Evolutionary conservation across 1,140 invertebrate genomes (phyloP).

Genomic region (Drosophila auraria): DNA sequence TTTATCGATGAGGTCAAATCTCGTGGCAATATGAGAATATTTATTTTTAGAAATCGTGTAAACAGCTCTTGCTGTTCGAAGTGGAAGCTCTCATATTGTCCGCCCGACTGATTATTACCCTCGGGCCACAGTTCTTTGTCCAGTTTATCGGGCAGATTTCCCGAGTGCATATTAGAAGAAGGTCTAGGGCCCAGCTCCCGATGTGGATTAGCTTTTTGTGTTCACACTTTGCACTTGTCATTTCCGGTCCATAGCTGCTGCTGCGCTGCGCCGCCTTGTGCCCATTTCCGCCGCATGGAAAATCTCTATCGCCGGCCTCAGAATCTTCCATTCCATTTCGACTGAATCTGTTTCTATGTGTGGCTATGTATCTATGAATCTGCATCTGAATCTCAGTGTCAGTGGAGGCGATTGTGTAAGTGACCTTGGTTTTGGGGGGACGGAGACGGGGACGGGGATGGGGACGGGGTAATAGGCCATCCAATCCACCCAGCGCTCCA

Average conservation of each 20-base stretch:
- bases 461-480: not conserved
- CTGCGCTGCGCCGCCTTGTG: constrained; percentile 6
- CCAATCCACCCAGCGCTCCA: constrained; percentile 6
- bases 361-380: not conserved
- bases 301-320: constrained; percentile 10
- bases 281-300: constrained; percentile 20
- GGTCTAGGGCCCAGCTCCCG: not conserved
- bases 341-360: not conserved
- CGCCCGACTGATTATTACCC: constrained; percentile 10
- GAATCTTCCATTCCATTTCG: constrained; percentile 3
- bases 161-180: constrained; percentile 23
- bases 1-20: constrained; percentile 37
- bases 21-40: constrained; percentile 8
- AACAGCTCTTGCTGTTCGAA: constrained; percentile 11
- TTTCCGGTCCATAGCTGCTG: constrained; percentile 31
- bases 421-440: constrained; percentile 18
- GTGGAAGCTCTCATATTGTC: not conserved
- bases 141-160: constrained; percentile 26
- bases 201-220: constrained; percentile 6
- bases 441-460: too few relatives aligned
- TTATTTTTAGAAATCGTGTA: constrained; percentile 39
- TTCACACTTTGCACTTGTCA: constrained; percentile 28
- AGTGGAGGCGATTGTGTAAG: constrained; percentile 26
- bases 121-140: not conserved
- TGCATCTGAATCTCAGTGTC: constrained; percentile 7